phyloP scores from a whole-genome alignment of 2,888 invertebrate species.

The Drosophila flavopinicola region DNA sequence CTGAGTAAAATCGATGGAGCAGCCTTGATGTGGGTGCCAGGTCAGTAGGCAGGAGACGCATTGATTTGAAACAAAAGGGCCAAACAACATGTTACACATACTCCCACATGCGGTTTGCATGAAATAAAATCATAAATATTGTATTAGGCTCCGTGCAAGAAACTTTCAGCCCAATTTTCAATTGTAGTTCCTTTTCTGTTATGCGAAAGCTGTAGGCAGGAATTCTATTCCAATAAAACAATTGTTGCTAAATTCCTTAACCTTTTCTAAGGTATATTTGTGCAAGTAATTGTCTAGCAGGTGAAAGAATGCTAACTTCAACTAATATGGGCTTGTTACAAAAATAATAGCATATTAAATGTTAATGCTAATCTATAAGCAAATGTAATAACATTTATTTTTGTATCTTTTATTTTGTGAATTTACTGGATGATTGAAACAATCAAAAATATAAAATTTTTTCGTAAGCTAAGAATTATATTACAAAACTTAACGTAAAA shows the following conservation, averaged over 20 bases:
- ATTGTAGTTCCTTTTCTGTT: background rate
- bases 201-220: background rate
- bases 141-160: conserved; percentile 11
- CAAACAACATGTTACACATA: conserved; percentile 23
- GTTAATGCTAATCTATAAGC: too few relatives aligned
- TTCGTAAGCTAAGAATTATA: too few relatives aligned
- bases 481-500: too few relatives aligned
- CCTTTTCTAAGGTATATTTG: too few relatives aligned
- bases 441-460: too few relatives aligned
- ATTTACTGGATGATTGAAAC: too few relatives aligned
- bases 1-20: conserved; percentile 44
- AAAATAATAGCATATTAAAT: too few relatives aligned
- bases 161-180: background rate
- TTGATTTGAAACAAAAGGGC: conserved; percentile 50
- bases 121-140: conserved; percentile 25
- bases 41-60: conserved; percentile 30
- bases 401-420: too few relatives aligned
- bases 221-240: too few relatives aligned
- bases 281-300: background rate
- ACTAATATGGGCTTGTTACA: too few relatives aligned
- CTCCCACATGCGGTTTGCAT: conserved; percentile 6
- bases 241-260: too few relatives aligned
- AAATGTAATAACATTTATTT: too few relatives aligned
- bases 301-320: background rate
- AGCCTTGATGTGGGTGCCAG: conserved; percentile 41